Conservation (phyloP, 2,797 vertebrate genomes). For the Caiman crocodilus region DNA sequence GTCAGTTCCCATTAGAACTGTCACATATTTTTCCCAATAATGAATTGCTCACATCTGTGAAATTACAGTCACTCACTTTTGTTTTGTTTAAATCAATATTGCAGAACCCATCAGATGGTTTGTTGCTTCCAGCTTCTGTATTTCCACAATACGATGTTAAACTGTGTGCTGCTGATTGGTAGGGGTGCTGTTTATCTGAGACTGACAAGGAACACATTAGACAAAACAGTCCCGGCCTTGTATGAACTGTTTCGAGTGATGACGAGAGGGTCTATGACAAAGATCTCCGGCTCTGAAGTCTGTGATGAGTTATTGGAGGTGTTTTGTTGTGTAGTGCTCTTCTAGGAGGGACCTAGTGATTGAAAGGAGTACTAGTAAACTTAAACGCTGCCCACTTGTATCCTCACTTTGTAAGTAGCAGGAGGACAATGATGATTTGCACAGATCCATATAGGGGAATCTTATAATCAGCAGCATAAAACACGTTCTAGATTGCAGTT, state of each 20-base stretch:
- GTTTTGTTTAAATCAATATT: constrained; percentile 67
- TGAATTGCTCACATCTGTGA: constrained; percentile 72
- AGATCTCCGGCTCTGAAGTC: not conserved
- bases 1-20: constrained; percentile 41
- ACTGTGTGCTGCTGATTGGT: not conserved
- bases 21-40: constrained; percentile 61
- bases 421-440: constrained; percentile 67
- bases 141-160: not conserved
- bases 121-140: constrained; percentile 46
- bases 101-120: constrained; percentile 21
- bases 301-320: not conserved
- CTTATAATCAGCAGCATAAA: constrained; percentile 70
- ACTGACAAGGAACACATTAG: constrained; percentile 35
- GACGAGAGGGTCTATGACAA: not conserved
- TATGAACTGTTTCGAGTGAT: rapidly evolving
- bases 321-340: constrained; percentile 45
- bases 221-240: constrained; percentile 11
- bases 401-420: constrained; percentile 38
- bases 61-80: constrained; percentile 62
- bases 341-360: constrained; percentile 75
- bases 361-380: constrained; percentile 69
- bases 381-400: constrained; percentile 54
- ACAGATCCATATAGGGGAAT: constrained; percentile 73
- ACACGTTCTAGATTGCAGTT: constrained; percentile 56
- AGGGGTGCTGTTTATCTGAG: not conserved